These are phyloP conservation scores for Parazoanthus darwini DNA, from an alignment of 92 coral and sea anemone genomes.

Conservation along the genomic window DNA sequence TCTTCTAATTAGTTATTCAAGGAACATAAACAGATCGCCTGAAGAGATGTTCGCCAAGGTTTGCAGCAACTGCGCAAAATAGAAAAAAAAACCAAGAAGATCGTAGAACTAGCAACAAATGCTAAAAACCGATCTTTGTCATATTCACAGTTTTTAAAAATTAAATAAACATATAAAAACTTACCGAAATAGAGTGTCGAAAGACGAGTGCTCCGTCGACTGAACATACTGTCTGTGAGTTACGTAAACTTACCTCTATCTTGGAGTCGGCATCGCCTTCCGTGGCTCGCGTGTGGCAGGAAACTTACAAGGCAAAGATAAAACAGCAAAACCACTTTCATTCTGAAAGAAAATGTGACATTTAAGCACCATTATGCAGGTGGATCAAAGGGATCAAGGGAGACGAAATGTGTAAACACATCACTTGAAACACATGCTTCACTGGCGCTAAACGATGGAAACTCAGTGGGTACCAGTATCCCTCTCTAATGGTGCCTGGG, in stretches of 20 bases:
- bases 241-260: not conserved
- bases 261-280: conserved; percentile 18
- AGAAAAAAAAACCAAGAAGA: not conserved
- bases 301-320: conserved; percentile 10
- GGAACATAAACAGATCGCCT: not conserved
- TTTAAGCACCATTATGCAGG: conserved; percentile 12
- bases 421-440: not conserved
- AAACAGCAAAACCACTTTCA: conserved; percentile 16
- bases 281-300: not conserved
- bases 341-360: not conserved
- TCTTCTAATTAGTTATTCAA: not conserved
- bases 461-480: conserved; percentile 2
- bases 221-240: not conserved
- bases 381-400: not conserved
- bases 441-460: not conserved
- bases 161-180: not conserved
- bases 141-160: not conserved
- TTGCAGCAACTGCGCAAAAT: not conserved
- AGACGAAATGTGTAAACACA: not conserved
- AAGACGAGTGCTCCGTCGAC: not conserved
- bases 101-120: not conserved
- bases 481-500: too few relatives aligned
- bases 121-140: not conserved
- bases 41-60: not conserved
- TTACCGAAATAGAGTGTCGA: not conserved